Conservation (phyloP, 2,888 invertebrate genomes). For the Oscheius sp. region DNA sequence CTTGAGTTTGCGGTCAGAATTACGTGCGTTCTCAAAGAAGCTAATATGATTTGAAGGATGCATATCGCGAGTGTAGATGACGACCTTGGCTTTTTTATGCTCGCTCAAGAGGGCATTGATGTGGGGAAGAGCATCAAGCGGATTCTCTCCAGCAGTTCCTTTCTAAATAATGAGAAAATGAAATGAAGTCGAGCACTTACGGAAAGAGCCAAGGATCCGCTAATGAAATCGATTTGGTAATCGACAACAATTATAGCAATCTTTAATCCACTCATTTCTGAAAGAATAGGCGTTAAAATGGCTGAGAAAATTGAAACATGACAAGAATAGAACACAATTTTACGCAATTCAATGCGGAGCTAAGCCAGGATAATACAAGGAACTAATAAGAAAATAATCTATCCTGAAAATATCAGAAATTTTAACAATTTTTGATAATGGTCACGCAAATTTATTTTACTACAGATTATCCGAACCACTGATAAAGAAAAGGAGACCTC, state of each 20-base stretch:
- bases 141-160: constrained; percentile 2
- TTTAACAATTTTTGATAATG: no score
- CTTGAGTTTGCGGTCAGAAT: neutral
- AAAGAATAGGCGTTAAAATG: no score
- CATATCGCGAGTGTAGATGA: constrained; percentile 12
- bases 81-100: neutral
- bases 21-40: neutral
- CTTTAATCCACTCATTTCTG: no score
- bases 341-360: no score
- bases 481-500: no score
- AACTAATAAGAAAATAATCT: no score
- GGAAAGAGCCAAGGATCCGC: neutral
- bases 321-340: no score
- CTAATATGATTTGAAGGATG: neutral
- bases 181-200: neutral
- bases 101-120: neutral
- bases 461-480: no score
- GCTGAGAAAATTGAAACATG: no score
- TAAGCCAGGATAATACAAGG: no score
- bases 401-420: no score
- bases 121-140: neutral
- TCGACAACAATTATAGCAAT: constrained; percentile 13
- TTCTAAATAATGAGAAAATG: neutral
- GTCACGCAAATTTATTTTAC: no score
- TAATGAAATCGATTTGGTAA: constrained; percentile 18